Base-by-base conservation (phyloP, 2,888 invertebrate species). In the Trachelus tabidus region DNA sequence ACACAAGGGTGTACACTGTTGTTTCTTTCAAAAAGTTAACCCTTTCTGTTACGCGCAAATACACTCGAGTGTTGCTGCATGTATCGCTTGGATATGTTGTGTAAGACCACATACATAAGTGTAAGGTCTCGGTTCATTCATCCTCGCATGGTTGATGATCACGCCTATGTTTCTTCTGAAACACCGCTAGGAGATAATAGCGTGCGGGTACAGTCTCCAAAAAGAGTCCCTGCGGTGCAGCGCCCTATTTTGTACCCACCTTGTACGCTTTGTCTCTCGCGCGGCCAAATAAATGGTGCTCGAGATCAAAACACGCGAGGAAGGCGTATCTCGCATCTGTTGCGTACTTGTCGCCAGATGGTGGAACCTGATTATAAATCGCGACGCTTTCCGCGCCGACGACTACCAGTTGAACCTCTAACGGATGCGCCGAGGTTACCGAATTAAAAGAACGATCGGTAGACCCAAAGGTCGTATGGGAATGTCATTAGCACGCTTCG, bases 171-270 rank as follows among this genome's bases (percentile, higher is more conserved):
- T 86, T 88, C 88, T 87, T 89, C 88, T 88, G 89, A 88, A 89
- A 86, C 88, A 89, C 89, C 88, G 89, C 89, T 88, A 89, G 88
- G 84, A 89, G 88, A 88, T 89, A 89, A 89, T 89, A 89, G 88
- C 88, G 83, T 83, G 81, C 85, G 81, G 84, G 87, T 88, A 87
- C 88, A 88, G 87, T 88, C 88, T 68, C 78, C 78, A 78, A 78
- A 78, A 78, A 78, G 78, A 78, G 75, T 78, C 35, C 68, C 40
- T 73, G 34, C 34, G 37, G 71, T 71, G 35, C 76, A 71, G 30
- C 73, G 75, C 69, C 78, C 78, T 78, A 75, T 75, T 75, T 78
- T 75, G 74, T 35, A 68, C 56, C 56, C 40, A 75, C 75, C 75
- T 75, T 73, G 78, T 73, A 76, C 71, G 71, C 71, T 71, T 71